A percentile compares a stretch with the other conserved stretches of the same genome.
phyloP scores from a whole-genome alignment of 2,888 invertebrate genomes.

The Cephus sareptanus region DNA sequence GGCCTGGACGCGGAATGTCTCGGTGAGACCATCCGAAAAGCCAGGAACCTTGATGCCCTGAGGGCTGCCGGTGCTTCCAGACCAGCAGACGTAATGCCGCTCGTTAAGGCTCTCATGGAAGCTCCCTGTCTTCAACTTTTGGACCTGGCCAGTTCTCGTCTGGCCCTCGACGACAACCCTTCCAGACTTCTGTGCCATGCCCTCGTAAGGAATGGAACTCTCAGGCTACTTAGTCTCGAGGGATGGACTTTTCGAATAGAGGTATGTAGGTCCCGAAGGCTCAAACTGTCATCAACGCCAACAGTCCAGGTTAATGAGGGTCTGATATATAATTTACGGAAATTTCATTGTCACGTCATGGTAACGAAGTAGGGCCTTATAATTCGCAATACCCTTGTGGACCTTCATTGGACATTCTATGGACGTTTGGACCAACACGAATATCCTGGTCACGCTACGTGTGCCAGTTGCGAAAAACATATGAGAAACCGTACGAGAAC shows the following conservation, averaged over 20 bases:
- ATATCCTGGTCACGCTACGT: not conserved
- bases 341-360: not conserved
- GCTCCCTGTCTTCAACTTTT: conserved; percentile 69
- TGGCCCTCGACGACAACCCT: conserved; percentile 69
- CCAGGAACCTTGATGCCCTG: conserved; percentile 68
- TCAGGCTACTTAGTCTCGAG: conserved; percentile 68
- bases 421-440: not conserved
- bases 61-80: conserved; percentile 70
- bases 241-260: conserved; percentile 72
- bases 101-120: conserved; percentile 69
- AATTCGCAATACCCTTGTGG: not conserved
- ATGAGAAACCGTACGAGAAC: not conserved
- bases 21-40: conserved; percentile 69
- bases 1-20: conserved; percentile 70
- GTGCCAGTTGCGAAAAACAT: not conserved
- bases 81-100: conserved; percentile 69
- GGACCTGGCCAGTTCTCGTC: conserved; percentile 69
- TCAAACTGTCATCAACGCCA: not conserved
- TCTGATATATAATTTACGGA: not conserved
- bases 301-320: not conserved
- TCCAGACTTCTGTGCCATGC: conserved; percentile 67
- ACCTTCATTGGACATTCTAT: not conserved
- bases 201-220: conserved; percentile 66
- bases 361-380: not conserved
- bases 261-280: conserved; percentile 52